Evolutionary conservation across 2,113 vertebrate genomes (phyloP).

Genomic region (Picathartes gymnocephalus): DNA sequence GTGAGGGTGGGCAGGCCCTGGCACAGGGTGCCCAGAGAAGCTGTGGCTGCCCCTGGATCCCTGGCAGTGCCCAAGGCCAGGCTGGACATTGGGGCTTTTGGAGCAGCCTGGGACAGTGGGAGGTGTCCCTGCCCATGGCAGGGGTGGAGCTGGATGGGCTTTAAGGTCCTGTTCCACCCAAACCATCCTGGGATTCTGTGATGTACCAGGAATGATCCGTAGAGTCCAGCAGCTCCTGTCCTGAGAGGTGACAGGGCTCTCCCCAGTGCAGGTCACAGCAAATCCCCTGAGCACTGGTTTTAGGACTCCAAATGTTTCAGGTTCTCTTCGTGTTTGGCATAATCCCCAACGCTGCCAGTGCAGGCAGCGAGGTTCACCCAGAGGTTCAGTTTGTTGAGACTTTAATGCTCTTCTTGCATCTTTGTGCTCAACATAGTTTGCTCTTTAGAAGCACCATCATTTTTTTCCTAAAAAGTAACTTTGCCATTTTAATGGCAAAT

Average conservation of each 20-base stretch:
- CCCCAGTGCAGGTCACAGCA: background rate
- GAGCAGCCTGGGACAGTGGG: background rate
- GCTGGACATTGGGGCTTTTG: rapidly evolving
- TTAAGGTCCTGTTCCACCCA: background rate
- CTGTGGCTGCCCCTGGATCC: background rate
- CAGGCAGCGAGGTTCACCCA: background rate
- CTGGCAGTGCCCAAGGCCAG: background rate
- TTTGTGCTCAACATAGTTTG: background rate
- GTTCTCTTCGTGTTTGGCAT: background rate
- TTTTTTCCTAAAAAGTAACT: background rate
- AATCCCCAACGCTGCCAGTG: background rate
- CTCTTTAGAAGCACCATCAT: background rate
- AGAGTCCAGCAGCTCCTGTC: background rate
- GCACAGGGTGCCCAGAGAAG: background rate
- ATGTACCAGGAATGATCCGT: background rate
- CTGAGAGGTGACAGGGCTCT: background rate
- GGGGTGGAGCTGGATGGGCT: rapidly evolving
- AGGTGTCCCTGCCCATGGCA: background rate
- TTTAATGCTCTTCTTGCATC: background rate
- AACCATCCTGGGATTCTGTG: background rate
- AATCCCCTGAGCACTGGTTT: background rate
- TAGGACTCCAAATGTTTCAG: background rate
- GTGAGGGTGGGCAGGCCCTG: rapidly evolving
- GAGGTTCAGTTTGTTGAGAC: background rate
- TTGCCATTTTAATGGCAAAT: background rate